Evolutionary conservation across 2,797 vertebrate species (phyloP), one percentile per base, ranked within the genome.

Genomic region (Myripristis murdjan): DNA sequence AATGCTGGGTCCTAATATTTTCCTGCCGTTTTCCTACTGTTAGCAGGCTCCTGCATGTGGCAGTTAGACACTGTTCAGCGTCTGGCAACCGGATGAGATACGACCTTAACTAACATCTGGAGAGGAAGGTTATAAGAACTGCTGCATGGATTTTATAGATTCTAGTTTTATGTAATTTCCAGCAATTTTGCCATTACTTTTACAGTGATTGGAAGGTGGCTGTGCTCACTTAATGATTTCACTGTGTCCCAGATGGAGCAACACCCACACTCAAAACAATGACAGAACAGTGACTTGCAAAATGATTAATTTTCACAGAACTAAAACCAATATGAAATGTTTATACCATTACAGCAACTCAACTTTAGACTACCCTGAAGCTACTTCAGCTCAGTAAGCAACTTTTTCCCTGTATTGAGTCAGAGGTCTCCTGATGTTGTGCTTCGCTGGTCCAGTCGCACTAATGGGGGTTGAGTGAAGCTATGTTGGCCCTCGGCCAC

Each of bases 151-250:
- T 79, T 82, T 79, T 79, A 75, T 80, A 78, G 79, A 64, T 67
- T 66, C 44, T 28, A 66, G 79, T 87, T 79, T 82, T 77, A 75
- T 85, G 77, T 77, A 72, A 86, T 92, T 92, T 92, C 75, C 79
- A 81, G 75, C 81, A 83, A 91, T 91, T 92, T 84, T 68, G 73
- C 77, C 70, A 86, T 87, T 88, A 86, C 74, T 78, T 87, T 84
- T 83, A 87, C 81, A 81, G 75, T 86, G 70, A 92, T 83, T 83
- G 83, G 82, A 81, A 74, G 83, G 62, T 71, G 73, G 33, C 79
- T 87, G 54, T 54, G 79, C 82, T 87, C 65, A 26, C 59, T 80
- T 88, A 91, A 89, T 86, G 78, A 88, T 85, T 90, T 92, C 66
- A 81, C 83, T 81, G 75, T 82, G 84, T 83, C 82, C 79, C 82